Percentiles rank a stretch among this genome's conserved stretches.
Evolutionary conservation across 1,140 invertebrate genomes (phyloP).

Genomic region (Ceratoteleas bidentatus): DNA sequence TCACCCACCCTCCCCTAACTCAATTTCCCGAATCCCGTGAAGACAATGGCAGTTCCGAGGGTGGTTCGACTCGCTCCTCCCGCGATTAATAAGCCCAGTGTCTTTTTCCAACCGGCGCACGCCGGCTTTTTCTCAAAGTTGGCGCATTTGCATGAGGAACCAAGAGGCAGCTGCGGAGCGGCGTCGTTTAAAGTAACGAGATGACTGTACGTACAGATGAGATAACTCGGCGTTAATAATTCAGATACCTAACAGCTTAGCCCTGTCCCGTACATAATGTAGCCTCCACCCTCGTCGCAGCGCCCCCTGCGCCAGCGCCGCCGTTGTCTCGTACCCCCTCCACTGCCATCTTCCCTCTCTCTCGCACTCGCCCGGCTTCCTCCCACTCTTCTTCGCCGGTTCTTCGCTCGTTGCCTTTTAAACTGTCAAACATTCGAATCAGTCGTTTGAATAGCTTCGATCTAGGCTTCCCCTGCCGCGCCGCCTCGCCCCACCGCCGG

Average conservation of each 20-base stretch:
- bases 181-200: constrained; percentile 78
- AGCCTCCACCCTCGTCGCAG: constrained; percentile 73
- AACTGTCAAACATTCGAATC: constrained; percentile 81
- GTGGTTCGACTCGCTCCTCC: no score
- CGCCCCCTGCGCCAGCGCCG: constrained; percentile 44
- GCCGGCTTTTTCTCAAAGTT: constrained; percentile 43
- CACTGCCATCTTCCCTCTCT: constrained; percentile 7
- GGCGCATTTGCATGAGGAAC: constrained; percentile 61
- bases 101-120: constrained; percentile 23
- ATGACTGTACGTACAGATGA: constrained; percentile 80
- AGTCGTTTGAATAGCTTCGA: constrained; percentile 78
- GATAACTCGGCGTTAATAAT: constrained; percentile 80
- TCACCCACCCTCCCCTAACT: no score
- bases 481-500: constrained; percentile 43
- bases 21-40: no score
- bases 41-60: no score
- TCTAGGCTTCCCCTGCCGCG: constrained; percentile 63
- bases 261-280: constrained; percentile 81
- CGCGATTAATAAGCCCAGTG: constrained; percentile 36
- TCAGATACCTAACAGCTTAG: constrained; percentile 81
- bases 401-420: constrained; percentile 70
- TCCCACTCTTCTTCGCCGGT: constrained; percentile 62
- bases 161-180: constrained; percentile 72
- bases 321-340: constrained; percentile 41
- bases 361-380: constrained; percentile 9